These are phyloP conservation scores for Holothuria scabra DNA, from an alignment of 53 echinoderm and acorn worm species.

Conservation along the genomic window DNA sequence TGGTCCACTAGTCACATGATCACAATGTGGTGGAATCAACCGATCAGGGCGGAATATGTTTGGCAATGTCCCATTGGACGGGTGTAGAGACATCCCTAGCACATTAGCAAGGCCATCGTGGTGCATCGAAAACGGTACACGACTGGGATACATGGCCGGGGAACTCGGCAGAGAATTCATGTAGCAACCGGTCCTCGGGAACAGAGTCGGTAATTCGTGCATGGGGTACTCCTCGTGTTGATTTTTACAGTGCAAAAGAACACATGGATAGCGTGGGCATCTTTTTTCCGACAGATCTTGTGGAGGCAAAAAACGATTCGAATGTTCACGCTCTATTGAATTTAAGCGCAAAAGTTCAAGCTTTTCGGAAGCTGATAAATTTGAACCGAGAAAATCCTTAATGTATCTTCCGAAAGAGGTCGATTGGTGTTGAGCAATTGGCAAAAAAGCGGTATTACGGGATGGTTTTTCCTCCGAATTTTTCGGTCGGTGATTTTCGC, in stretches of 20 bases:
- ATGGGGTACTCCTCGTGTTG: conserved; percentile 8
- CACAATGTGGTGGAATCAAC: background rate
- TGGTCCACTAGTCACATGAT: background rate
- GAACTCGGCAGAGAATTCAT: background rate
- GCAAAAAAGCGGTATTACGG: conserved; percentile 36
- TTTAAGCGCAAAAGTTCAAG: conserved; percentile 34
- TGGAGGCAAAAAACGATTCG: background rate
- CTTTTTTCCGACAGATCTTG: background rate
- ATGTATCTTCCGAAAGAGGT: conserved; percentile 4
- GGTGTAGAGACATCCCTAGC: background rate
- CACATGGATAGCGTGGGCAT: conserved; percentile 28
- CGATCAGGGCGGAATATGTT: too few species aligned
- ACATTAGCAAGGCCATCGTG: conserved; percentile 11
- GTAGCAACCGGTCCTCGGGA: conserved; percentile 7
- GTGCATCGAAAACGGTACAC: background rate
- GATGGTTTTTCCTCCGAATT: conserved; percentile 15
- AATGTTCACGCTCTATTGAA: conserved; percentile 35
- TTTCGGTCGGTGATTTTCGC: conserved; percentile 64
- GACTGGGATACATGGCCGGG: conserved; percentile 8
- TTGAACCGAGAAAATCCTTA: conserved; percentile 36
- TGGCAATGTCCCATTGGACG: too few species aligned
- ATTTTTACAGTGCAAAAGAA: conserved; percentile 39
- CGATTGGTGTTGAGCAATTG: conserved; percentile 21
- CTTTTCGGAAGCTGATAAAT: conserved; percentile 45
- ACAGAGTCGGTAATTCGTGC: background rate